A percentile compares a stretch with the other conserved stretches of the same genome.
These are phyloP conservation scores for Brienomyrus longianalis DNA, from an alignment of 2,113 vertebrate species.

Conservation along the genomic window DNA sequence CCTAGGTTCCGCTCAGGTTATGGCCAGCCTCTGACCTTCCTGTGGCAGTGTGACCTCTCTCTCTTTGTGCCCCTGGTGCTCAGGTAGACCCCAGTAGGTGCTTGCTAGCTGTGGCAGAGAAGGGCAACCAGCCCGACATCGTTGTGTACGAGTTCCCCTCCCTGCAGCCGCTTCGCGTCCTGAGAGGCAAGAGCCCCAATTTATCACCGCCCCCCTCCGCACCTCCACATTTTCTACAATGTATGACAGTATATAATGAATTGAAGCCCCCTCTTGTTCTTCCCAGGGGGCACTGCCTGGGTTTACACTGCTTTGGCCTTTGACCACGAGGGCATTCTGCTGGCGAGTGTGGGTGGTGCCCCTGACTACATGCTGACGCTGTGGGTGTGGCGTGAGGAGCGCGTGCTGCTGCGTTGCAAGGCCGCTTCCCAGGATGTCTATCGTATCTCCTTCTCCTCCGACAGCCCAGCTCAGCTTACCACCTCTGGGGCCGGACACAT, in stretches of 20 bases:
- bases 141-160: slow-evolving; percentile 83
- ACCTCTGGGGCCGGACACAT: slow-evolving; percentile 82
- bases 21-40: not conserved
- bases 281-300: slow-evolving; percentile 71
- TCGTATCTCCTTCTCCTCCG: slow-evolving; percentile 77
- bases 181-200: slow-evolving; percentile 64
- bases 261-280: not conserved
- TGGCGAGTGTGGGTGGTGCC: slow-evolving; percentile 74
- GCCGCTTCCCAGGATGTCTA: slow-evolving; percentile 85
- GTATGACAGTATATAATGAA: not conserved
- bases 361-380: slow-evolving; percentile 83
- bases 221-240: not conserved
- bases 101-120: slow-evolving; percentile 80
- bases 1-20: not conserved
- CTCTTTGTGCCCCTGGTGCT: slow-evolving; percentile 38
- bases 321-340: slow-evolving; percentile 64
- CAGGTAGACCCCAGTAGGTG: slow-evolving; percentile 72
- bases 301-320: slow-evolving; percentile 76
- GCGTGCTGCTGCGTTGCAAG: slow-evolving; percentile 71
- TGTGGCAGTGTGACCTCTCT: not conserved
- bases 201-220: not conserved
- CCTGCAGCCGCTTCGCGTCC: slow-evolving; percentile 67
- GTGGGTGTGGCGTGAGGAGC: slow-evolving; percentile 86
- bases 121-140: slow-evolving; percentile 73
- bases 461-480: slow-evolving; percentile 74